phyloP scores from a whole-genome alignment of 2,797 vertebrate species.

The Ctenochaetus hawaiiensis region DNA sequence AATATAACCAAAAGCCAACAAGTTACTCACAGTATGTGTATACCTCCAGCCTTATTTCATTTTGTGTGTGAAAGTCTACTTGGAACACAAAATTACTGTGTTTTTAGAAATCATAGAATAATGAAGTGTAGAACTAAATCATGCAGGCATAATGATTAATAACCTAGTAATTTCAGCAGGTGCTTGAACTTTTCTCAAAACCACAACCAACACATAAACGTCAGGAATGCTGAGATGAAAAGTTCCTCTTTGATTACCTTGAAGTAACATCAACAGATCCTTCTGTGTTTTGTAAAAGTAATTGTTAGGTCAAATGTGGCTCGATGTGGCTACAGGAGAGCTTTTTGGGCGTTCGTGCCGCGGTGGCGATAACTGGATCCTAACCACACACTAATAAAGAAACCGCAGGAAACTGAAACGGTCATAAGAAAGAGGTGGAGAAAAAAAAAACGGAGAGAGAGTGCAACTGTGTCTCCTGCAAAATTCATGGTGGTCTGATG shows the following conservation, averaged over 20 bases:
- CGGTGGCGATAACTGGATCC: conserved; percentile 54
- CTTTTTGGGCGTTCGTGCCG: conserved; percentile 44
- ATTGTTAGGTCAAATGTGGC: conserved; percentile 62
- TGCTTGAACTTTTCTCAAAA: conserved; percentile 59
- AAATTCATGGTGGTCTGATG: conserved; percentile 82
- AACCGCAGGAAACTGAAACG: conserved; percentile 56
- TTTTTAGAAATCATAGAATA: conserved; percentile 59
- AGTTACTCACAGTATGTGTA: conserved; percentile 10
- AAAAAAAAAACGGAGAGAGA: conserved; percentile 41
- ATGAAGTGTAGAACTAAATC: conserved; percentile 49
- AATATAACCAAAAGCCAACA: conserved; percentile 27
- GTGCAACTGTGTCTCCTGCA: conserved; percentile 47
- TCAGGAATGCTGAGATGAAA: conserved; percentile 61
- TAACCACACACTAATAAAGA: conserved; percentile 50
- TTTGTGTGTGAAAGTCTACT: conserved; percentile 23
- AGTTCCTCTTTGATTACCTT: conserved; percentile 63
- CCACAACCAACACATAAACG: conserved; percentile 58
- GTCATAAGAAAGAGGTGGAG: conserved; percentile 32
- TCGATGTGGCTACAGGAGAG: conserved; percentile 23
- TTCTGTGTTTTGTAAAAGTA: conserved; percentile 59
- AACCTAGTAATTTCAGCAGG: conserved; percentile 60
- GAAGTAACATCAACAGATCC: conserved; percentile 50
- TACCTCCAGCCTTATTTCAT: conserved; percentile 12
- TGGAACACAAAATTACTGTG: conserved; percentile 52
- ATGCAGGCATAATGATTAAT: conserved; percentile 71